A percentile compares a stretch with the other conserved stretches of the same genome.
These are phyloP conservation scores for Hemiprocne comata DNA, from an alignment of 2,113 vertebrate species.

Conservation along the genomic window DNA sequence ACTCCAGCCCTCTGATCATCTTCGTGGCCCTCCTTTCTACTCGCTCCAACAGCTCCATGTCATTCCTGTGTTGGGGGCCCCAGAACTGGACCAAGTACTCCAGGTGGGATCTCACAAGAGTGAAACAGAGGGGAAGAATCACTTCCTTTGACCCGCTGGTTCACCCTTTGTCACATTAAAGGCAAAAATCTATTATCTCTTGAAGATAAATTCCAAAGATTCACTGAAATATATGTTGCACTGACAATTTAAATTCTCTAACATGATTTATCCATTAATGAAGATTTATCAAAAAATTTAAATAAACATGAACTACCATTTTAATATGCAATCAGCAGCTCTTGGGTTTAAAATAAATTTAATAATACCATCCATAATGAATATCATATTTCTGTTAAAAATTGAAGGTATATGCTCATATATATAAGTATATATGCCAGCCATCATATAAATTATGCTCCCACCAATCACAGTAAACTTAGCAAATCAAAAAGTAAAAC, in stretches of 20 bases:
- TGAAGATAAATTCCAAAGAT: not conserved
- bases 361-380: not conserved
- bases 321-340: conserved; percentile 14
- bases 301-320: conserved; percentile 6
- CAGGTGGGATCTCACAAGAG: too few species aligned
- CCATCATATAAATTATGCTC: not conserved
- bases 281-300: conserved; percentile 32
- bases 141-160: too few species aligned
- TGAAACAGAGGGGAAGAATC: too few species aligned
- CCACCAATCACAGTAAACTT: not conserved
- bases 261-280: conserved; percentile 2
- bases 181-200: not conserved
- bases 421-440: not conserved
- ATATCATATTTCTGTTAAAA: not conserved
- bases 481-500: not conserved
- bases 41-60: too few species aligned
- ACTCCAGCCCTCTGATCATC: too few species aligned
- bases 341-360: not conserved
- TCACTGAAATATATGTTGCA: not conserved
- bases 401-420: not conserved
- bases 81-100: too few species aligned
- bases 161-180: not conserved
- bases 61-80: too few species aligned
- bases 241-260: conserved; percentile 8
- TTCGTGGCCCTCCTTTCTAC: too few species aligned